These are phyloP conservation scores for Sinosuthora webbiana DNA, from an alignment of 2,113 vertebrate species.

Conservation along the genomic window DNA sequence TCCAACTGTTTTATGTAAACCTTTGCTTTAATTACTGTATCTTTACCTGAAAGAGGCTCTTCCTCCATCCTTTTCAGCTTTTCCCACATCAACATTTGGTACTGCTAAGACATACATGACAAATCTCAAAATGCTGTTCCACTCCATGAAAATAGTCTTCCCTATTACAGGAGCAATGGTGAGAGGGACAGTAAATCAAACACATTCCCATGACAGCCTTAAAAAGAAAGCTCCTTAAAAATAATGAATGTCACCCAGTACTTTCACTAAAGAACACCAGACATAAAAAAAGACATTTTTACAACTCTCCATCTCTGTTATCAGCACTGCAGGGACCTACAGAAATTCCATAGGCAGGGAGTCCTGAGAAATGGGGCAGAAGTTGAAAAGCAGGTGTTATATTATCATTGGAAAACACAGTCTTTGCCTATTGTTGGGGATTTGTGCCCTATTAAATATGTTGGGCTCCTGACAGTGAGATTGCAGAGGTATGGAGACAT, in stretches of 20 bases:
- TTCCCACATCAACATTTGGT: background rate
- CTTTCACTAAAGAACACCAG: slow-evolving; percentile 54
- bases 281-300: slow-evolving; percentile 44
- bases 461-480: background rate
- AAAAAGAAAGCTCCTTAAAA: slow-evolving; percentile 37
- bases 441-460: background rate
- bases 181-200: slow-evolving; percentile 49
- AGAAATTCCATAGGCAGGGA: background rate
- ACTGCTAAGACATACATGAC: background rate
- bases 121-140: background rate
- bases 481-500: background rate
- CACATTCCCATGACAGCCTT: slow-evolving; percentile 17
- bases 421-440: background rate
- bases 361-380: slow-evolving; percentile 19
- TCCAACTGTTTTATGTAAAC: background rate
- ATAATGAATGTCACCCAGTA: slow-evolving; percentile 32
- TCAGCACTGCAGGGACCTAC: background rate
- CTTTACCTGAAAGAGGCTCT: background rate
- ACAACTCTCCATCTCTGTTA: slow-evolving; percentile 29
- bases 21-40: background rate
- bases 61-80: background rate
- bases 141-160: background rate
- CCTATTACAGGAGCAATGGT: background rate
- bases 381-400: slow-evolving; percentile 44
- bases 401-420: background rate